Conservation (phyloP, 2,888 invertebrate species). For the Coelopa pilipes region DNA sequence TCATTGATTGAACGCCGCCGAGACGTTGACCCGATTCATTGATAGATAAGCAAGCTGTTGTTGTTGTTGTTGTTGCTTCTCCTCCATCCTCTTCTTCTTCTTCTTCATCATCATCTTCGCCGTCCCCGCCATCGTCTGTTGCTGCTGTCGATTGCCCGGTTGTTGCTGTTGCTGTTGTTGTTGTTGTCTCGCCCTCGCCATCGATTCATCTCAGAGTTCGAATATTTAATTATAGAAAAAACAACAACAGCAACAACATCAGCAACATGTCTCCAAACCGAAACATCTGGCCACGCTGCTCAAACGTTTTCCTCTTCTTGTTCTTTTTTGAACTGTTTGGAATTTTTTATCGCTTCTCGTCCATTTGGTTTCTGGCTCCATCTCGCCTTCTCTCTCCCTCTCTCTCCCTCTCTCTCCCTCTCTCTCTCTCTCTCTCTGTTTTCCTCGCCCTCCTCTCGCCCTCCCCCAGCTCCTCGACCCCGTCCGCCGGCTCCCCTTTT, state of each 20-base stretch:
- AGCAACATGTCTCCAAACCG: not conserved
- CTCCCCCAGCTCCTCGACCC: too few species aligned
- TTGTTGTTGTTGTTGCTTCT: not conserved
- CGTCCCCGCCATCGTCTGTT: too few species aligned
- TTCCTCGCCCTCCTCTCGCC: not conserved
- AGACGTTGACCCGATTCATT: slow-evolving; percentile 29
- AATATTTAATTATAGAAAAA: slow-evolving; percentile 9
- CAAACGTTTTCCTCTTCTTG: not conserved
- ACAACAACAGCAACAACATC: not conserved
- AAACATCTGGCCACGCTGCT: not conserved
- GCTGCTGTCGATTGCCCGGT: too few species aligned
- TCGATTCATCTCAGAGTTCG: not conserved
- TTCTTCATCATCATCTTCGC: too few species aligned
- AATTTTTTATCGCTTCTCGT: not conserved
- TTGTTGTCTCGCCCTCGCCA: too few species aligned
- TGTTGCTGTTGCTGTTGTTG: too few species aligned
- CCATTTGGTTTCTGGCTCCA: not conserved
- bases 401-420: not conserved
- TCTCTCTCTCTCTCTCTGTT: not conserved
- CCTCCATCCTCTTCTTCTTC: not conserved
- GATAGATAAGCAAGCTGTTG: slow-evolving; percentile 16
- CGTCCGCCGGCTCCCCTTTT: not conserved
- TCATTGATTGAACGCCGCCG: slow-evolving; percentile 18
- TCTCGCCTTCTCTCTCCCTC: not conserved
- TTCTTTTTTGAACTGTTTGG: not conserved